phyloP scores from a whole-genome alignment of 2,888 invertebrate species.

The Platycnemis pennipes region DNA sequence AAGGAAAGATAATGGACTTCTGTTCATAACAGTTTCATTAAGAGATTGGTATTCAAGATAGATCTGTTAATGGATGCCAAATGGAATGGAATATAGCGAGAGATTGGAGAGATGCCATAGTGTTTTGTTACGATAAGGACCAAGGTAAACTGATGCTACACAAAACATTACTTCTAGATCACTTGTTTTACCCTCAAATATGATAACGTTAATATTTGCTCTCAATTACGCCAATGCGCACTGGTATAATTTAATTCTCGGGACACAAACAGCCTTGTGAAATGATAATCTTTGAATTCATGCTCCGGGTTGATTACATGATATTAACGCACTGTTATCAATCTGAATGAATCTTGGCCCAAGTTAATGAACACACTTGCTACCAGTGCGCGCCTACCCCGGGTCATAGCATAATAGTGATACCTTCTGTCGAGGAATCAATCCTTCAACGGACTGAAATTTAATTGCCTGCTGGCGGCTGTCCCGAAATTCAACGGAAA shows the following conservation, averaged over 20 bases:
- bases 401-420: not conserved
- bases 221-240: not conserved
- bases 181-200: no score
- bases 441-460: not conserved
- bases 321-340: not conserved
- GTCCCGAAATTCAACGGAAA: no score
- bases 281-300: not conserved
- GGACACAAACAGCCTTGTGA: not conserved
- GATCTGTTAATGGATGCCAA: no score
- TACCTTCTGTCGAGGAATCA: not conserved
- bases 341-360: not conserved
- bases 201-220: no score
- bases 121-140: no score
- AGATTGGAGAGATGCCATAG: no score
- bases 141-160: no score
- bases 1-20: no score
- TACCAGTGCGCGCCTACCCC: not conserved
- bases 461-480: not conserved
- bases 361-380: not conserved
- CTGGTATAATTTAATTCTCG: not conserved
- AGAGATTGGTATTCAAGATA: no score
- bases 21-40: no score
- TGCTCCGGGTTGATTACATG: not conserved
- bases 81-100: no score
- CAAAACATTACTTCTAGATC: no score